A percentile compares a stretch with the other conserved stretches of the same genome.
phyloP scores from a whole-genome alignment of 1,140 invertebrate genomes.

The Alviniconcha marisindica region DNA sequence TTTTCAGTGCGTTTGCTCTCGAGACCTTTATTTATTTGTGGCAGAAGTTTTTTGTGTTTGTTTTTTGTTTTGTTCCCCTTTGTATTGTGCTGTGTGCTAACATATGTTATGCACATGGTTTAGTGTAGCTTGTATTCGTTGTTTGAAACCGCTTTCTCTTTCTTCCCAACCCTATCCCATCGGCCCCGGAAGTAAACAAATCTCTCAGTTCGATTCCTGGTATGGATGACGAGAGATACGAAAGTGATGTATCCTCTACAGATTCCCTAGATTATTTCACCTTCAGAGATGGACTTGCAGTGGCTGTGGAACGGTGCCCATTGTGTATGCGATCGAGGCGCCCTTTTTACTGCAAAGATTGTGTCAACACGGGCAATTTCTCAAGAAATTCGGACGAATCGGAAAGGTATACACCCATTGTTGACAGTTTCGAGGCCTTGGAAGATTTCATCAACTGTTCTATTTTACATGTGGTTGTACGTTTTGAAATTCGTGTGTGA shows the following conservation, averaged over 20 bases:
- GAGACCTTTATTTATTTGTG: too few relatives aligned
- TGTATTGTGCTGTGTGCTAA: too few relatives aligned
- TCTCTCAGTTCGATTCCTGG: background rate
- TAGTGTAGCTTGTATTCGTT: too few relatives aligned
- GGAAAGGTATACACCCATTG: slow-evolving; percentile 3
- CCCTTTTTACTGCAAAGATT: slow-evolving; percentile 22
- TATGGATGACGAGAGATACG: slow-evolving; percentile 23
- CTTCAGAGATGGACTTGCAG: slow-evolving; percentile 1
- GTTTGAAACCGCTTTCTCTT: too few relatives aligned
- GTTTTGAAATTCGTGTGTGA: background rate
- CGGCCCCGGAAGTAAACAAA: slow-evolving; percentile 20
- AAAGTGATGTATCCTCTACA: slow-evolving; percentile 8
- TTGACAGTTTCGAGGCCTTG: background rate
- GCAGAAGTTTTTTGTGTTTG: too few relatives aligned
- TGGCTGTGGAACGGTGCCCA: slow-evolving; percentile 22
- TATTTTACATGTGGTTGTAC: background rate
- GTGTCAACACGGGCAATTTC: slow-evolving; percentile 21
- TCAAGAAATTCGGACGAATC: background rate
- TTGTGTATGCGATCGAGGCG: slow-evolving; percentile 7
- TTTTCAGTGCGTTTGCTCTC: too few relatives aligned
- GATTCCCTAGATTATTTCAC: background rate
- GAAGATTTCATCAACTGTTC: background rate
- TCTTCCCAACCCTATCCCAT: background rate
- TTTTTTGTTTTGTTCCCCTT: too few relatives aligned
- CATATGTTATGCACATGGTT: too few relatives aligned